Conservation (phyloP, 2,797 vertebrate genomes). For the Clarias fuscus region DNA sequence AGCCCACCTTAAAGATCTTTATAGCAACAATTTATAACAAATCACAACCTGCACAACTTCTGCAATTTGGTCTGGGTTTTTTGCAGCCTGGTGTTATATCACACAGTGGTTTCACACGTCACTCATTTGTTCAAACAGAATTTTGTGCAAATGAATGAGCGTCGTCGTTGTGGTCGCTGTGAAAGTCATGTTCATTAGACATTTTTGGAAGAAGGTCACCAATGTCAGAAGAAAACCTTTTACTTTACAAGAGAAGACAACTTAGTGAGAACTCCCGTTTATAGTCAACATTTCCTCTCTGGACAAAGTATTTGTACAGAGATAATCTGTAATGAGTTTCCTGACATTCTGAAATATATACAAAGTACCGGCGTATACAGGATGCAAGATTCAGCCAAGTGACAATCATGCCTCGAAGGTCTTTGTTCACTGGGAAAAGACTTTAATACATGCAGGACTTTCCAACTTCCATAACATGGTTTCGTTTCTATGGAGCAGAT, state of each 20-base stretch:
- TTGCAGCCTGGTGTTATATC: neutral
- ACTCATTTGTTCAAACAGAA: neutral
- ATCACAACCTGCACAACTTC: constrained; percentile 20
- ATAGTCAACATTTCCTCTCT: neutral
- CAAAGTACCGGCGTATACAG: neutral
- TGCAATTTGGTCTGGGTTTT: neutral
- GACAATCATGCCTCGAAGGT: neutral
- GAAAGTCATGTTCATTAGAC: neutral
- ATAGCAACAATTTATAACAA: neutral
- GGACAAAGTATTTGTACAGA: neutral
- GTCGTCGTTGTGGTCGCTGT: too few species aligned
- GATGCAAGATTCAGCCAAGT: neutral
- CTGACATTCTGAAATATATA: too few species aligned
- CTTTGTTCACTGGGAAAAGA: neutral
- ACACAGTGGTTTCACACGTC: neutral
- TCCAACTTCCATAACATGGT: constrained; percentile 18
- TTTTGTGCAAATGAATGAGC: neutral
- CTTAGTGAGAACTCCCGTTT: neutral
- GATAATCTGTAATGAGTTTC: neutral
- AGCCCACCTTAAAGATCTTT: neutral
- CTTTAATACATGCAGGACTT: constrained; percentile 1
- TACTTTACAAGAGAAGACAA: neutral
- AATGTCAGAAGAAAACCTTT: neutral
- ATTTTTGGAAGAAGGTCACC: neutral
- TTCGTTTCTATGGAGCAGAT: constrained; percentile 17